Base-by-base conservation (phyloP, 2,888 invertebrate genomes). In the Caenorhabditis sp. region DNA sequence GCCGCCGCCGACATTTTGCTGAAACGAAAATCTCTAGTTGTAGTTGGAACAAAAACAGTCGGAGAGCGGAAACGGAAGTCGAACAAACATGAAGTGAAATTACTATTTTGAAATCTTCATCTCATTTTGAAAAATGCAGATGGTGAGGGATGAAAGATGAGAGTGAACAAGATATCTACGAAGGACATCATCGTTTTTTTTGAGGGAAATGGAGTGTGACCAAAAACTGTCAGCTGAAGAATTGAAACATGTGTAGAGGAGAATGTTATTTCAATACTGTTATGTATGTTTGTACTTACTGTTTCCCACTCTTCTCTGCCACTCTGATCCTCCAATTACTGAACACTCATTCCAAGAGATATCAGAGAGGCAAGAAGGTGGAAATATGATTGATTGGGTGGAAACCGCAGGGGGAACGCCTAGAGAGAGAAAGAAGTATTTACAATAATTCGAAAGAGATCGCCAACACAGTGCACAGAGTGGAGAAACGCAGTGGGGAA, bases 1-100 rank as follows among this genome's bases (percentile, higher is more conserved):
- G 64, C 64, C 56, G 64, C 64, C 56, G 69, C 14, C 73, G 38
- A 68, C 64, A 76, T 77, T 70, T 56, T 63, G 64, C 61, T 63
- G 63, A n/a, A 63, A 47, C 41, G 14, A 47, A 19, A n/a, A 16
- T 44, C n/a, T 14, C 5, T n/a, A 47, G 19, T 47, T 8, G 19
- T 4, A 19, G 19, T 47, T 19, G 47, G 47, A 19, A 47, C 5
- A 2, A 49, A 16, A 49, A 47, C 12, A 0, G 28, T 47, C 3
- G 24, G 12, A 16, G 24, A 19, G 28, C 24, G 28, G n/a, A 19
- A 22, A 47, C 31, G 68, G 10, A 16, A 69, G 51, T n/a, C 10
- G 41, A 38, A 41, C 14, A 61, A 74, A 63, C 61, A 61, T 14
- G 22, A 35, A 19, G 24, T 35, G 22, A n/a, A 41, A 28, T 10